These are phyloP conservation scores for Nephrotoma guestfalica DNA, from an alignment of 2,888 invertebrate genomes.

Conservation along the genomic window DNA sequence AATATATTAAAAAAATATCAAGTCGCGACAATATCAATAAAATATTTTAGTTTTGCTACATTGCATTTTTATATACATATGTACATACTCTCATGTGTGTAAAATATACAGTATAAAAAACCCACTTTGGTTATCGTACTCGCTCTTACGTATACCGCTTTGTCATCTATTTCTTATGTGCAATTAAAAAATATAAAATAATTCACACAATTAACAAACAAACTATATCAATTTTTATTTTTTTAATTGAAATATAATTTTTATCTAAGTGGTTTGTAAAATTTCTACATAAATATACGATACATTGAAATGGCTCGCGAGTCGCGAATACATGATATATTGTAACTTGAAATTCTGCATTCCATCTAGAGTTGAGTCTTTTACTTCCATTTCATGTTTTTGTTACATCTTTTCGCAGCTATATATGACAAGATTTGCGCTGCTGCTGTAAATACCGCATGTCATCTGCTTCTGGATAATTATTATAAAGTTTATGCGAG, in stretches of 20 bases:
- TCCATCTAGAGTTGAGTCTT: background rate
- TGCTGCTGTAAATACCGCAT: background rate
- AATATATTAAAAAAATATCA: background rate
- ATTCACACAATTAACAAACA: background rate
- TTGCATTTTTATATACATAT: background rate
- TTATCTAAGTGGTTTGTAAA: background rate
- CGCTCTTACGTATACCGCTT: background rate
- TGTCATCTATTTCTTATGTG: background rate
- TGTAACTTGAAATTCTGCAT: background rate
- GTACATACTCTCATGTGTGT: too few species aligned
- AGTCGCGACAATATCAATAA: background rate
- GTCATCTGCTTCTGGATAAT: too few species aligned
- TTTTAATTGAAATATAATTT: background rate
- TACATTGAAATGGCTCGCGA: background rate
- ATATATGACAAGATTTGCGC: background rate
- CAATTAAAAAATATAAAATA: background rate
- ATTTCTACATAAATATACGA: background rate
- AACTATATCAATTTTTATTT: background rate
- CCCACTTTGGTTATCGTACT: background rate
- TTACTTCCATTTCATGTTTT: background rate
- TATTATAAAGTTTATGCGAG: too few species aligned
- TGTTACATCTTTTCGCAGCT: background rate
- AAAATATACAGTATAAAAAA: background rate
- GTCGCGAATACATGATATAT: background rate
- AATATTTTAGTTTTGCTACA: background rate